Conservation (phyloP, 2,113 vertebrate genomes). For the Axis porcinus region DNA sequence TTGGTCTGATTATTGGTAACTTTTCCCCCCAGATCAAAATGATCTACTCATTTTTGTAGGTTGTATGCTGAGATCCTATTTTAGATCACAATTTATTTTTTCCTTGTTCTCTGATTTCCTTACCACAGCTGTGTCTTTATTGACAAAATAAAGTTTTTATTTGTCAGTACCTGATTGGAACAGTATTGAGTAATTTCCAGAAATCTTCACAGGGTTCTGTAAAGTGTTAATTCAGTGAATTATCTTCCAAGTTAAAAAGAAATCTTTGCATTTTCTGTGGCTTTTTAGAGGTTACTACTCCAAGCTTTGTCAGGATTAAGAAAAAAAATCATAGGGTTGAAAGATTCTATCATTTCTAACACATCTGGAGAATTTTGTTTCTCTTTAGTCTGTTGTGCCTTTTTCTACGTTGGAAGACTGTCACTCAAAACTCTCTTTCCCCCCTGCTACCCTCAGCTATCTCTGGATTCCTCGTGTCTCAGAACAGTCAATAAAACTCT, state of each 20-base stretch:
- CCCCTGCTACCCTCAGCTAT: neutral
- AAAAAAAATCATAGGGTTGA: neutral
- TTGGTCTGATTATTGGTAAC: neutral
- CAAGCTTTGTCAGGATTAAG: neutral
- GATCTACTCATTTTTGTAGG: neutral
- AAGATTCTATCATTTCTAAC: neutral
- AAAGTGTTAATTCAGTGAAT: constrained; percentile 28
- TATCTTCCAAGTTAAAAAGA: constrained; percentile 4
- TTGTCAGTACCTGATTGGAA: neutral
- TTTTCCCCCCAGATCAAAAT: neutral
- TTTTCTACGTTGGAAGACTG: neutral
- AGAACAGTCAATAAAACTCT: neutral
- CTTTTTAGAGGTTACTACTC: constrained; percentile 9
- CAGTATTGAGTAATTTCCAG: neutral
- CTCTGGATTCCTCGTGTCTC: neutral
- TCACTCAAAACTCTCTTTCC: neutral
- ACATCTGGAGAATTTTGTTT: neutral
- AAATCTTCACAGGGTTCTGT: constrained; percentile 15
- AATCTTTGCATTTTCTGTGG: neutral
- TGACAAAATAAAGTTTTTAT: constrained; percentile 17
- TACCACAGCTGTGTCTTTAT: constrained; percentile 3
- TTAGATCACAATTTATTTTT: neutral
- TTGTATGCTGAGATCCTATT: neutral
- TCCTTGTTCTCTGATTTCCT: neutral
- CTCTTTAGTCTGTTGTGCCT: neutral